These are phyloP conservation scores for Macrostomum lignano DNA, from an alignment of 1,140 invertebrate species.

Conservation along the genomic window DNA sequence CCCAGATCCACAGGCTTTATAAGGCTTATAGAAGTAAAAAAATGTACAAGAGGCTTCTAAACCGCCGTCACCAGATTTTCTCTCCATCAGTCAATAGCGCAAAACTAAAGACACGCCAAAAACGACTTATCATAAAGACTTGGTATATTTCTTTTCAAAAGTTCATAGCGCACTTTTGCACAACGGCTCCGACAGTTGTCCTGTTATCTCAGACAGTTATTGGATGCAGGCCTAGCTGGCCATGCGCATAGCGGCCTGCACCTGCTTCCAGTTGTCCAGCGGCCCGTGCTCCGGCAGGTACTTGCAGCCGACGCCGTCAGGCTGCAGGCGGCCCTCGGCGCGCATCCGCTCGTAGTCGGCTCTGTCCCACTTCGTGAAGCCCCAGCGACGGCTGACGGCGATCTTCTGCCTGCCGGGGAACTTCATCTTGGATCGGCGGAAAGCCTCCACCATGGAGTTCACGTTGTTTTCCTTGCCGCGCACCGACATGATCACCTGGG, in stretches of 20 bases:
- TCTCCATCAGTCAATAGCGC: too few species aligned
- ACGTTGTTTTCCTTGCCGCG: not conserved
- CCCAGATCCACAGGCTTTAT: too few species aligned
- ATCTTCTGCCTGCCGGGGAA: slow-evolving; percentile 97
- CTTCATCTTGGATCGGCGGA: slow-evolving; percentile 68
- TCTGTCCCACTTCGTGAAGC: slow-evolving; percentile 84
- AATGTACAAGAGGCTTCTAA: too few species aligned
- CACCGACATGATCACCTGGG: slow-evolving; percentile 4
- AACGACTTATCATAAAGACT: too few species aligned
- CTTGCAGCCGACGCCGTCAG: slow-evolving; percentile 75
- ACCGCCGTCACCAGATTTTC: too few species aligned
- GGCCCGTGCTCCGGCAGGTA: slow-evolving; percentile 72
- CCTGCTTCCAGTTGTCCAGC: slow-evolving; percentile 53
- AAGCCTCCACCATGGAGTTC: slow-evolving; percentile 3
- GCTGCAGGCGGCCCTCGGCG: slow-evolving; percentile 45
- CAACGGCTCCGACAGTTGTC: too few species aligned
- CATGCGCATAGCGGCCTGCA: slow-evolving; percentile 9
- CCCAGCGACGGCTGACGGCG: slow-evolving; percentile 86
- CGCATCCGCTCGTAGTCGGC: slow-evolving; percentile 59
- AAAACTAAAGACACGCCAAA: too few species aligned
- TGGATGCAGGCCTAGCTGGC: too few species aligned
- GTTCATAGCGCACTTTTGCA: too few species aligned
- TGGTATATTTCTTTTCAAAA: too few species aligned
- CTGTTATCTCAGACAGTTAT: too few species aligned
- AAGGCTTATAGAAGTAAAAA: too few species aligned